These are phyloP conservation scores for Carcina quercana DNA, from an alignment of 2,888 invertebrate genomes.

Conservation along the genomic window DNA sequence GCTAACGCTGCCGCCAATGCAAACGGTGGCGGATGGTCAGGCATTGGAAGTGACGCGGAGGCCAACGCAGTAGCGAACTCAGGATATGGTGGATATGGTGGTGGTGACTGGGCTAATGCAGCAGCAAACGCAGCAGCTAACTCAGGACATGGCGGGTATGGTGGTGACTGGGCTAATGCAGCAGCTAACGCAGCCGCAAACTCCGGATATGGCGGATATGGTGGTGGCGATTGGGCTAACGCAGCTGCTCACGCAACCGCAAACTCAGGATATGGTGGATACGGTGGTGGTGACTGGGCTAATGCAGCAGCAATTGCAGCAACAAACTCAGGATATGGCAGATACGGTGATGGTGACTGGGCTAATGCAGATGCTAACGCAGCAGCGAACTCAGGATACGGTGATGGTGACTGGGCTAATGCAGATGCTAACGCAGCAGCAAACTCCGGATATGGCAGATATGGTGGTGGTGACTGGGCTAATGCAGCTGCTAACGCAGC, in stretches of 20 bases:
- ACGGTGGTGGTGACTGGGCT: conserved; percentile 5
- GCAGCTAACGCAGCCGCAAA: conserved; percentile 10
- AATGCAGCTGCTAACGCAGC: background rate
- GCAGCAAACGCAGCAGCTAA: background rate
- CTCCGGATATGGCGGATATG: conserved; percentile 2
- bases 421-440: background rate
- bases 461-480: conserved; percentile 4
- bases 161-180: background rate
- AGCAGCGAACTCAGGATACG: conserved; percentile 4
- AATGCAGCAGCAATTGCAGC: conserved; percentile 11
- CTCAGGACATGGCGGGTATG: conserved; percentile 3
- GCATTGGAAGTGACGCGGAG: background rate
- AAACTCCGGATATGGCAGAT: conserved; percentile 5
- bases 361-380: conserved; percentile 4
- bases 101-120: conserved; percentile 2
- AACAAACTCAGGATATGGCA: conserved; percentile 4
- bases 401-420: background rate
- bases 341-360: conserved; percentile 1
- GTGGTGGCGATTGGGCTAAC: conserved; percentile 1
- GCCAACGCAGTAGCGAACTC: conserved; percentile 17
- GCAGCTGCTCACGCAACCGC: conserved; percentile 9
- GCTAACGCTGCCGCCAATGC: conserved; percentile 11
- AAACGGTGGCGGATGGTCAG: background rate
- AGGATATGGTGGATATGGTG: background rate
- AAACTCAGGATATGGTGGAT: conserved; percentile 7